Evolutionary conservation across 2,888 invertebrate genomes (phyloP).

Genomic region (Cerceris rybyensis): DNA sequence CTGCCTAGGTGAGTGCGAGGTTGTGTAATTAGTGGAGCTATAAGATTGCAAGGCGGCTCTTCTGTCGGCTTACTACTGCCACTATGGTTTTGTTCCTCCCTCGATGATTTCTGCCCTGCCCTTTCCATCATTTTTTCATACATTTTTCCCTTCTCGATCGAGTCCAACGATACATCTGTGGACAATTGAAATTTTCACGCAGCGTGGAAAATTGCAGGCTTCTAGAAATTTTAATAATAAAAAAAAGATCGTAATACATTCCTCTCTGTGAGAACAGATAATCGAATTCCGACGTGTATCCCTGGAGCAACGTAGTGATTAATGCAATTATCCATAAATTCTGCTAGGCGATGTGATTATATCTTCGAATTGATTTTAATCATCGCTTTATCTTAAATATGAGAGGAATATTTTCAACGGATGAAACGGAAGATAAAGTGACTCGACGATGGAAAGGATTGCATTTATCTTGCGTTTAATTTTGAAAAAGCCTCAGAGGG

Average conservation of each 20-base stretch:
- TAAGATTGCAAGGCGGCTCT: conserved; percentile 42
- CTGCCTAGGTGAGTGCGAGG: conserved; percentile 33
- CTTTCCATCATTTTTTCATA: no score
- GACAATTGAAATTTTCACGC: no score
- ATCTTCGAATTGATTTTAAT: neutral
- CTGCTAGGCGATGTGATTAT: neutral
- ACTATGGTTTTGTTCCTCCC: neutral
- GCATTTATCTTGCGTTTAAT: neutral
- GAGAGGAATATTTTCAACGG: neutral
- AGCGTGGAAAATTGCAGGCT: no score
- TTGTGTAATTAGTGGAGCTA: conserved; percentile 49
- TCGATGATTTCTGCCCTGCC: neutral
- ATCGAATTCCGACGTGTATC: neutral
- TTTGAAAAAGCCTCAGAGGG: no score
- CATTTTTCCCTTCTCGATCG: no score
- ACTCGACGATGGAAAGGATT: neutral
- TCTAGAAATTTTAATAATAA: no score
- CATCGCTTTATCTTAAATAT: neutral
- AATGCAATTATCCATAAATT: conserved; percentile 15
- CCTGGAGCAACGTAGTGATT: conserved; percentile 16
- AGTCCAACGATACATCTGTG: no score
- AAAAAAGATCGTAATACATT: neutral
- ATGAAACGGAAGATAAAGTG: neutral
- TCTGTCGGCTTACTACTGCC: conserved; percentile 6
- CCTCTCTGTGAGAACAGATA: neutral